Base-by-base conservation (phyloP, 2,888 invertebrate genomes). In the Hirtodrosophila alboralis region DNA sequence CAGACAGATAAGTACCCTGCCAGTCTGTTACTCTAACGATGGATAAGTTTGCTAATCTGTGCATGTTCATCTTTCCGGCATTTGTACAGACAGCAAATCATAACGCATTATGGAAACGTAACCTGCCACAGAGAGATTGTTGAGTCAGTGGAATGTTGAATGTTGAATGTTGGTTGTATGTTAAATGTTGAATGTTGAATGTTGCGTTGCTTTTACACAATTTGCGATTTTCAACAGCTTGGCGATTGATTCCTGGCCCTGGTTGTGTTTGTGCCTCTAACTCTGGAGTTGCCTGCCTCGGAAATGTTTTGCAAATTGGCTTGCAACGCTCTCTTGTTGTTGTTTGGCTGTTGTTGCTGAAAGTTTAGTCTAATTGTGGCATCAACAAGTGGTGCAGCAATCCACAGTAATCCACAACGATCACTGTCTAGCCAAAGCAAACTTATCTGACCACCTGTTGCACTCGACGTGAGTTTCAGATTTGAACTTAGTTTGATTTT, bases 211-310 rank as follows among this genome's bases (percentile, higher is more conserved):
- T 54, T 84, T 80, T 79, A 45, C 67, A 78, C 78, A 79, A 79
- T 81, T 85, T 81, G 56, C 62, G 49, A 85, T 83, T 84, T 84
- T 84, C 69, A 86, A 80, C 80, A 80, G 79, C 84, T 80, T 80
- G 76, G 45, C 84, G 86, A 80, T 86, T 80, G 84, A 86, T 80
- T 80, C 65, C 69, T 67, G 62, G 54, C 64, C 66, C 64, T 67
- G 75, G 61, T 52, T 56, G 13, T 18, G 18, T 5, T 5, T 18
- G 18, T 49, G 30, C 18, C 44, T 38, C 12, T 30, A 13, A 28
- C 31, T 40, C 3, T 16, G 21, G 28, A 21, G 47, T 38, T 28
- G 12, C 69, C 37, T 13, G 41, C 37, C 45, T 64, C 56, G 75
- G 48, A 81, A 77, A 66, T 66, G 45, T 47, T 53, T 84, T 57